These are phyloP conservation scores for Polydrusus cervinus DNA, from an alignment of 2,888 invertebrate genomes.

Conservation along the genomic window DNA sequence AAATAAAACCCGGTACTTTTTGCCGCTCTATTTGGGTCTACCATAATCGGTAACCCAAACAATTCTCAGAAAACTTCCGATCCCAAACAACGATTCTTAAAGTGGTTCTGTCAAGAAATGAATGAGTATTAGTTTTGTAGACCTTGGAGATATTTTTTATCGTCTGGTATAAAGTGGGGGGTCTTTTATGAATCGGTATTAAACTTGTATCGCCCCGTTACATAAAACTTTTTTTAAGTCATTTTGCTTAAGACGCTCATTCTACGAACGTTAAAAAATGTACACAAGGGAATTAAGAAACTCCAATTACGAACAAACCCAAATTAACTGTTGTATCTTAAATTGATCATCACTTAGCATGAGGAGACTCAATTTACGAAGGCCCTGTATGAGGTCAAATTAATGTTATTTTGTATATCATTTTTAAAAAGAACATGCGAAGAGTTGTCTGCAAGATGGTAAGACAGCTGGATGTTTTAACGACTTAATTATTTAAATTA, in stretches of 20 bases:
- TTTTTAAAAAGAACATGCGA: constrained; percentile 5
- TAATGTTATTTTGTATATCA: background rate
- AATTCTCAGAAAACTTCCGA: constrained; percentile 28
- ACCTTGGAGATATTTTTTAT: constrained; percentile 4
- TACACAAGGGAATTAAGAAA: too few species aligned
- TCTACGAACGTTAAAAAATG: too few species aligned
- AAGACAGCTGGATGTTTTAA: constrained; percentile 17
- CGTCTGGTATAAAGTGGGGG: background rate
- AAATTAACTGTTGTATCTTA: too few species aligned
- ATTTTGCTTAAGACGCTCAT: too few species aligned
- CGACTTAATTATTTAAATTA: constrained; percentile 23
- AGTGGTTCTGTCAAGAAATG: constrained; percentile 28
- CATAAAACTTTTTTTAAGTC: too few species aligned
- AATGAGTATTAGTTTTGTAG: constrained; percentile 21
- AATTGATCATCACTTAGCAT: too few species aligned
- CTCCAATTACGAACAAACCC: too few species aligned
- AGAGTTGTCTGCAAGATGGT: constrained; percentile 14
- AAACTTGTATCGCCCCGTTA: too few species aligned
- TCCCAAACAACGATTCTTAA: constrained; percentile 20
- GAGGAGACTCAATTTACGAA: background rate
- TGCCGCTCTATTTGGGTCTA: constrained; percentile 35
- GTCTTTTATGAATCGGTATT: too few species aligned
- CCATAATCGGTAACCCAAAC: constrained; percentile 41
- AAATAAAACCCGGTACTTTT: constrained; percentile 40
- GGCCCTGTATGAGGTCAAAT: background rate